A percentile compares a stretch with the other conserved stretches of the same genome.
Evolutionary conservation across 2,888 invertebrate genomes (phyloP).

Genomic region (Drosophila percnosoma): DNA sequence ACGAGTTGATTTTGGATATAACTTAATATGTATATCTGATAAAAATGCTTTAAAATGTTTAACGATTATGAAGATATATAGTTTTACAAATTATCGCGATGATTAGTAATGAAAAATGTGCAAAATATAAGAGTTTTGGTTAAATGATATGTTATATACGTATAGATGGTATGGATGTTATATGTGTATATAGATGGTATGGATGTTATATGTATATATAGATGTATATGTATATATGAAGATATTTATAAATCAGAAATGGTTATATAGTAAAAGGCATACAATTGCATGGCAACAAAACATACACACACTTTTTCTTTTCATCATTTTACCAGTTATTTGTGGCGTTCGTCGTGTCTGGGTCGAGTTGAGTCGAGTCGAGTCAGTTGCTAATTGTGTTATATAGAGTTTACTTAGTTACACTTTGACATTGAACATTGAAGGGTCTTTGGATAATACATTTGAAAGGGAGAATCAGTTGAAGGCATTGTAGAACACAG

Average conservation of each 20-base stretch:
- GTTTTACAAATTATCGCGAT: constrained; percentile 10
- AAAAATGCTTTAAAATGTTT: neutral
- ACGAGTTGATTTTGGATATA: neutral
- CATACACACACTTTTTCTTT: constrained; percentile 74
- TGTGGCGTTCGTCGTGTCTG: constrained; percentile 40
- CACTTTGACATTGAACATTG: constrained; percentile 24
- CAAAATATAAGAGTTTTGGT: neutral
- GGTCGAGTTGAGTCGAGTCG: constrained; percentile 27
- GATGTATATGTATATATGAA: constrained; percentile 8
- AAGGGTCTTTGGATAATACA: constrained; percentile 1
- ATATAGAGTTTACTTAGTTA: constrained; percentile 22
- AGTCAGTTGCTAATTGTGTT: constrained; percentile 45
- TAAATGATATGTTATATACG: constrained; percentile 1
- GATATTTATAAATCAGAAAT: constrained; percentile 47
- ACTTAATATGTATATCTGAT: neutral
- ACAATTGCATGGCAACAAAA: constrained; percentile 79
- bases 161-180: constrained; percentile 7
- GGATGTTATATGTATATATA: constrained; percentile 4
- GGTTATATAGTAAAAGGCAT: constrained; percentile 70
- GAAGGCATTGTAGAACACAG: constrained; percentile 16
- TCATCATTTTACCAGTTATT: constrained; percentile 35
- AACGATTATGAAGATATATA: neutral
- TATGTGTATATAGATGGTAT: constrained; percentile 7
- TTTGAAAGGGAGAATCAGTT: constrained; percentile 3
- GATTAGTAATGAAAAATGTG: constrained; percentile 30